Base-by-base conservation (phyloP, 2,888 invertebrate species). In the Xestia rhomboidea region DNA sequence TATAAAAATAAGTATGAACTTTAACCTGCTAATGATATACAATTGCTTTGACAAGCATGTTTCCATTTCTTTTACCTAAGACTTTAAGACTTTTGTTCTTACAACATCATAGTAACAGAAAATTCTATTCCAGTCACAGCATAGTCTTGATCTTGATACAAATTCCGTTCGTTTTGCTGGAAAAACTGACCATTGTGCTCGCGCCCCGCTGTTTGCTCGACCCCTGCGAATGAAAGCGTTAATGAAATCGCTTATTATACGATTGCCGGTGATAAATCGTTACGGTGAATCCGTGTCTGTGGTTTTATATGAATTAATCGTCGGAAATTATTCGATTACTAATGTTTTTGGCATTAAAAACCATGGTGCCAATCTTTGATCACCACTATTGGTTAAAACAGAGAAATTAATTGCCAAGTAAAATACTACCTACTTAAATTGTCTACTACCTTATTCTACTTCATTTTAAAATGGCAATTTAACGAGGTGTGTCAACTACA, bases 231-330 rank as follows among this genome's bases (percentile, higher is more conserved):
- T 91, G 91, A 91, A 91, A 90, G 92, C 92, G 85, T 88, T 93
- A 93, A 94, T 94, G 91, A 93, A 94, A 94, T 93, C 93, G 92
- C 93, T 94, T 94, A 94, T 91, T 90, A 89, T 90, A 87, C 90
- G 87, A 92, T 92, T 90, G 87, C 81, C 80, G 68, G 88, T 90
- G 87, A 91, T 92, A 90, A 92, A 93, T 92, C 87, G 88, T 87
- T 83, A 86, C 81, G 82, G 87, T 73, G 82, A 87, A 87, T 87
- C 86, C 87, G 78, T 83, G 82, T 78, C 77, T 87, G 86, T 83
- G 85, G 84, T 87, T 90, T 62, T 87, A 88, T 86, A 84, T 79
- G 63, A 87, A 90, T 87, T 84, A 88, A 85, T 88, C 76, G 76
- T 62, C 21, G 18, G 34, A 63, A 73, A 78, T 76, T 70, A 69